Evolutionary conservation across 2,113 vertebrate species (phyloP), one percentile per base, ranked within the genome.

Genomic region (Myotis yumanensis): DNA sequence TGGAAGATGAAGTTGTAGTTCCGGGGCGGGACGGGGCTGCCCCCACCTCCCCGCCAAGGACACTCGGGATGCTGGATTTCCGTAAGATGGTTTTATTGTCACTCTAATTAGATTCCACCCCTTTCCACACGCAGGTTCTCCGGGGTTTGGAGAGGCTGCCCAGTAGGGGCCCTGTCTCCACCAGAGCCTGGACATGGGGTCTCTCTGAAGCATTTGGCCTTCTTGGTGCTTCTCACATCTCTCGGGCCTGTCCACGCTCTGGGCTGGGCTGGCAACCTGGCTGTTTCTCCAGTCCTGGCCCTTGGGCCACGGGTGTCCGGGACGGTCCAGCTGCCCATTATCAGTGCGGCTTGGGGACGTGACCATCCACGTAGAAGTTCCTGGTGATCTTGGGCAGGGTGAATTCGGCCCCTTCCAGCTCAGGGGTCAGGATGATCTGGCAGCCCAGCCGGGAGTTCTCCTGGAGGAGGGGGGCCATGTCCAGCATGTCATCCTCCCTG

Each of bases 401-500:
- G 66, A 99, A 96, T 93, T 99, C 98, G 0, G 99, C 99, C 68
- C 99, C 99, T 0, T 99, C 99, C 48, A 99, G 97, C 87, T 99
- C 99, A 0, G 93, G 97, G 0, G 98, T 99, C 30, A 99, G 98
- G 86, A 99, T 89, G 76, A 99, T 98, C 98, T 99, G 99, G 97
- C 99, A 99, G 91, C 99, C 98, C 59, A 99, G 98, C 2, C 99
- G 98, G 0, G 99, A 99, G 97, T 99, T 99, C 97, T 99, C 98
- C 98, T 99, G 99, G 66, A 99, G 99, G 96, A 98, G 96, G 0
- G 99, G 98, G 0, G 99, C 99, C 99, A 99, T 99, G 97, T 99
- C 99, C 97, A 99, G 97, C 99, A 99, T 99, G 97, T 99, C 99
- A 0, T 99, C 99, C 95, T 99, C 99, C 97, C 99, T 99, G 90